phyloP scores from a whole-genome alignment of 1,140 invertebrate species.

The Anoplolepis gracilipes region DNA sequence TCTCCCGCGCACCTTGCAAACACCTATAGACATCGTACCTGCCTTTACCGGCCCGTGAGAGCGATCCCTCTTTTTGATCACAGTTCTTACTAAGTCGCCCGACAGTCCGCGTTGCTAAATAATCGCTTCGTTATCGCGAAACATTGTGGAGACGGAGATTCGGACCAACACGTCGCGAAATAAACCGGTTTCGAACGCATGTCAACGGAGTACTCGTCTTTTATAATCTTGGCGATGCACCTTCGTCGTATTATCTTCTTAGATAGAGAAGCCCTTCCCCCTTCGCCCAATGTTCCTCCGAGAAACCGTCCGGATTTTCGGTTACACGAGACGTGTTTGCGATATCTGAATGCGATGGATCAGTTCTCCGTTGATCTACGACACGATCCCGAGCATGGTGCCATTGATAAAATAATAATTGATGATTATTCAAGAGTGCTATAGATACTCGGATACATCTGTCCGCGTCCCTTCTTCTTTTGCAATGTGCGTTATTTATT shows the following conservation, averaged over 20 bases:
- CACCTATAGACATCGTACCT: background rate
- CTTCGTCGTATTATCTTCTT: background rate
- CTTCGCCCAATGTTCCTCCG: background rate
- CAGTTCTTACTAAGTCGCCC: no score
- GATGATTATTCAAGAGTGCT: background rate
- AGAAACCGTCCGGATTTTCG: background rate
- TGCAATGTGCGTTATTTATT: slow-evolving; percentile 55
- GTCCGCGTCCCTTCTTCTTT: slow-evolving; percentile 44
- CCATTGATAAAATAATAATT: background rate
- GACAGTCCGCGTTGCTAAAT: background rate
- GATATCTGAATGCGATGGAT: background rate
- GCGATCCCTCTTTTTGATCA: slow-evolving; percentile 34
- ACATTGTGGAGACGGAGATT: background rate
- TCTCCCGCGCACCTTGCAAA: slow-evolving; percentile 5
- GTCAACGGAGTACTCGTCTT: slow-evolving; percentile 21
- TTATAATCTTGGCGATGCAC: slow-evolving; percentile 1
- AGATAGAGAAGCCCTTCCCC: background rate
- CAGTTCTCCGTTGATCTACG: background rate
- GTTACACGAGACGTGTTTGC: background rate
- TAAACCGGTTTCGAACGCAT: slow-evolving; percentile 46
- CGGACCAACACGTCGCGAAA: background rate
- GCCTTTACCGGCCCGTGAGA: background rate
- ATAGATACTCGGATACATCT: no score
- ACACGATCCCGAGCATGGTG: background rate
- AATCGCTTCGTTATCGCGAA: slow-evolving; percentile 46